Evolutionary conservation across 2,888 invertebrate genomes (phyloP).

Genomic region (Ctena decussata): DNA sequence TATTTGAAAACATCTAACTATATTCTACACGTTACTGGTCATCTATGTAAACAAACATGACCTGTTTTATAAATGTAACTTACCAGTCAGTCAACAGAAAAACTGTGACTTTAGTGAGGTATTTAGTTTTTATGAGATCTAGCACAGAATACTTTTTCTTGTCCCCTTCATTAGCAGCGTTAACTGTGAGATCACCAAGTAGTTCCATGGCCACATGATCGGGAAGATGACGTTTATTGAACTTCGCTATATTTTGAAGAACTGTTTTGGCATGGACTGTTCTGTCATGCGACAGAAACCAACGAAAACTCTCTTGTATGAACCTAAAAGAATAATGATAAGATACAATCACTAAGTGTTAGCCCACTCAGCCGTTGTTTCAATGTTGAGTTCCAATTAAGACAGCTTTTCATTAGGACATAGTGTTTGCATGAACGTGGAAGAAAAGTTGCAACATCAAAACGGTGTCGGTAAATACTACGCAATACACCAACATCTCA

Average conservation of each 20-base stretch:
- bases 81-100: conserved; percentile 62
- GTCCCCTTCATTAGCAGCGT: conserved; percentile 16
- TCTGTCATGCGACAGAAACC: conserved; percentile 62
- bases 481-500: no score
- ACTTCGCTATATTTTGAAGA: conserved; percentile 51
- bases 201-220: conserved; percentile 38
- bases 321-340: conserved; percentile 46
- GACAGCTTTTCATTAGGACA: no score
- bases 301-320: conserved; percentile 71
- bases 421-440: no score
- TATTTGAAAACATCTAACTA: no score
- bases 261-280: conserved; percentile 53
- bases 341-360: background rate
- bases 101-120: conserved; percentile 44
- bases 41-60: no score
- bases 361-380: no score
- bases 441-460: no score
- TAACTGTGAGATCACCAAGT: background rate
- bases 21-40: no score
- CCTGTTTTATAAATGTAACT: no score
- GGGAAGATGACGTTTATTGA: conserved; percentile 48
- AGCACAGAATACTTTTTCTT: conserved; percentile 57
- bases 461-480: no score
- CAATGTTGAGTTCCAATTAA: no score
- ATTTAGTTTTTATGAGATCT: conserved; percentile 45